Evolutionary conservation across 1,140 invertebrate genomes (phyloP).

Genomic region (Hylaeus volcanicus): DNA sequence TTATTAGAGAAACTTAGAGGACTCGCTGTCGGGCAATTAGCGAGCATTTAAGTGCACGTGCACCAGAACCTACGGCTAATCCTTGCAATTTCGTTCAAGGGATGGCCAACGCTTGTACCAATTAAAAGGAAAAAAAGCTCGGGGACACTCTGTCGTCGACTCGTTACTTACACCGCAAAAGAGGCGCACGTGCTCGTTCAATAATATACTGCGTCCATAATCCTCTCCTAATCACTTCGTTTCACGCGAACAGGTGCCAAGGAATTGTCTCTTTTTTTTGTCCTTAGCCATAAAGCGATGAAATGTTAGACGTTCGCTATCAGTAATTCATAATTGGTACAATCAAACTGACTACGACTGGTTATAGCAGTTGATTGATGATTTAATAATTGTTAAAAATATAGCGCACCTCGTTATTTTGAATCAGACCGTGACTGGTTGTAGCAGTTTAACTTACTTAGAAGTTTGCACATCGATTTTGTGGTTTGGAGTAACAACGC

Average conservation of each 20-base stretch:
- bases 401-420: no score
- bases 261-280: not conserved
- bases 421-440: no score
- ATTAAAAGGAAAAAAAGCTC: conserved; percentile 73
- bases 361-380: no score
- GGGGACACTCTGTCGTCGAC: conserved; percentile 54
- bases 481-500: no score
- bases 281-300: not conserved
- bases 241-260: conserved; percentile 58
- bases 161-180: conserved; percentile 61
- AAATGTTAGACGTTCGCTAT: not conserved
- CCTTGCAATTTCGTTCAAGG: conserved; percentile 67
- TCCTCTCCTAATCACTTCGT: conserved; percentile 42
- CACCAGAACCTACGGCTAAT: conserved; percentile 72
- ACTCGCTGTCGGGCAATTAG: conserved; percentile 71
- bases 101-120: conserved; percentile 64
- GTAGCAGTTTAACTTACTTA: no score
- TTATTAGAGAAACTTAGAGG: not conserved
- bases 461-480: no score
- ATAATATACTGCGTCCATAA: conserved; percentile 32
- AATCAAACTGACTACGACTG: no score
- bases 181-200: conserved; percentile 68
- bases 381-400: no score
- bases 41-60: conserved; percentile 76
- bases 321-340: no score